phyloP scores from a whole-genome alignment of 2,888 invertebrate genomes.

The Nymphalis polychloros region DNA sequence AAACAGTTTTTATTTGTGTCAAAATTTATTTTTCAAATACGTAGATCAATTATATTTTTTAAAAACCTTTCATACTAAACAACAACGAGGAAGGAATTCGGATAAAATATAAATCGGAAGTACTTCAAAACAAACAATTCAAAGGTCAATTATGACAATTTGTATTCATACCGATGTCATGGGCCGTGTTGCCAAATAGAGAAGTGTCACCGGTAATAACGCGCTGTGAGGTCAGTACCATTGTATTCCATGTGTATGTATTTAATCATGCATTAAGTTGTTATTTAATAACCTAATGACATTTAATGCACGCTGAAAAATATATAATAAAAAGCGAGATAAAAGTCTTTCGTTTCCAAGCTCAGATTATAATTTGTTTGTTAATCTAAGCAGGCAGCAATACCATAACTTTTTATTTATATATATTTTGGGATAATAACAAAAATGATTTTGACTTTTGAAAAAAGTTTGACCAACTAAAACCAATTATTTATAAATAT shows the following conservation, averaged over 20 bases:
- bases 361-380: too few relatives aligned
- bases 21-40: too few relatives aligned
- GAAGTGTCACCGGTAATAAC: constrained; percentile 48
- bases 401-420: too few relatives aligned
- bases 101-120: constrained; percentile 52
- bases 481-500: too few relatives aligned
- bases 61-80: background rate
- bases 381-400: too few relatives aligned
- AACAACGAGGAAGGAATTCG: constrained; percentile 32
- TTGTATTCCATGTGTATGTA: constrained; percentile 46
- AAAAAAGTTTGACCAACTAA: too few relatives aligned
- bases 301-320: too few relatives aligned
- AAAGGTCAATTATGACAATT: constrained; percentile 55
- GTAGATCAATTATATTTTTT: background rate
- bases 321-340: too few relatives aligned
- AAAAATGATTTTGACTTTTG: too few relatives aligned
- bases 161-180: constrained; percentile 47
- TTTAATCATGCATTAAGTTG: constrained; percentile 17
- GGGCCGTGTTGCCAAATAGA: constrained; percentile 46
- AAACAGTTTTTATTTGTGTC: too few relatives aligned
- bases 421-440: too few relatives aligned
- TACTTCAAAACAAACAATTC: constrained; percentile 47
- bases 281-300: constrained; percentile 1
- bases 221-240: constrained; percentile 55
- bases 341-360: too few relatives aligned